phyloP scores from a whole-genome alignment of 2,113 vertebrate genomes.

The Plectropomus leopardus region DNA sequence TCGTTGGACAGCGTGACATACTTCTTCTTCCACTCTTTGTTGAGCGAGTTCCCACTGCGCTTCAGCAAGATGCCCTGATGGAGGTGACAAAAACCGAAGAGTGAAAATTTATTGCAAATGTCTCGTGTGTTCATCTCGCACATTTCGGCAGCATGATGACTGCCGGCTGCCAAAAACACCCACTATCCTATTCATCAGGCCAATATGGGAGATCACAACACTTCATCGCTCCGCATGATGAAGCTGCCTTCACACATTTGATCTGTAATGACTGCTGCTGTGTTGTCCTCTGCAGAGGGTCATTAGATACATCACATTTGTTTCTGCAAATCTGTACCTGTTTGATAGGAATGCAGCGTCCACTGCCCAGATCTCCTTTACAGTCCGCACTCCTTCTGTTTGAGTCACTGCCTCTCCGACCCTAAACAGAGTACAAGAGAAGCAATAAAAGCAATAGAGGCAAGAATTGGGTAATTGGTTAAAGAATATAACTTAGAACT shows the following conservation, averaged over 20 bases:
- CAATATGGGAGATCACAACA: constrained; percentile 30
- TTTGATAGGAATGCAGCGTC: constrained; percentile 93
- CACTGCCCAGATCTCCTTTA: constrained; percentile 89
- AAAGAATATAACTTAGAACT: constrained; percentile 10
- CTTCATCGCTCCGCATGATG: constrained; percentile 50
- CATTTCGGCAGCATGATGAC: constrained; percentile 28
- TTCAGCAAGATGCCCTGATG: constrained; percentile 93
- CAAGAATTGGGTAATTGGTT: neutral
- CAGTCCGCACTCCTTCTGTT: constrained; percentile 92
- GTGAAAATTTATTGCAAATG: constrained; percentile 46
- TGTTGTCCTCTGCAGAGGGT: constrained; percentile 40
- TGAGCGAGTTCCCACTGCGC: constrained; percentile 95
- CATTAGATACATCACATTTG: constrained; percentile 39
- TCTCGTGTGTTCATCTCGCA: constrained; percentile 43
- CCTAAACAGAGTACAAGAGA: constrained; percentile 84
- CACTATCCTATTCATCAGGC: constrained; percentile 52
- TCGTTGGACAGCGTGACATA: constrained; percentile 94
- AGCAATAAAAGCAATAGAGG: constrained; percentile 30
- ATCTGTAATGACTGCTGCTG: constrained; percentile 35
- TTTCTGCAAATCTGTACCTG: constrained; percentile 83
- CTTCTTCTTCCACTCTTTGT: constrained; percentile 99
- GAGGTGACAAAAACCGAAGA: constrained; percentile 38
- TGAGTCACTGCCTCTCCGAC: constrained; percentile 93
- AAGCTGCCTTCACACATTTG: constrained; percentile 42
- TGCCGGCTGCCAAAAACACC: constrained; percentile 54